A percentile compares a stretch with the other conserved stretches of the same genome.
Conservation (phyloP, 92 coral and sea anemone genomes). For the Bergia puertoricense region DNA sequence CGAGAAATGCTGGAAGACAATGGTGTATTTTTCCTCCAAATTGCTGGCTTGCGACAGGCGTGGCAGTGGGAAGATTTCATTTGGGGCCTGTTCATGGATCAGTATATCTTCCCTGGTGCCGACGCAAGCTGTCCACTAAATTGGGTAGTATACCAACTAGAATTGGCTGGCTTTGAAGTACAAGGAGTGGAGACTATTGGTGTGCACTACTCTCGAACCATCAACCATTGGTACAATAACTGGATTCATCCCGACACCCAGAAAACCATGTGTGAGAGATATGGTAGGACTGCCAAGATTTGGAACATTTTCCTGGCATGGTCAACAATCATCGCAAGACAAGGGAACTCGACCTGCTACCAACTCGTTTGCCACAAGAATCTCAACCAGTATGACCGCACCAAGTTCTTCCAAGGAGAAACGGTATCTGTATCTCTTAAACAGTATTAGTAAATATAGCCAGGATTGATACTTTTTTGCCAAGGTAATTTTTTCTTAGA, state of each 20-base stretch:
- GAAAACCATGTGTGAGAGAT: conserved; percentile 66
- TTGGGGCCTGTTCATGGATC: conserved; percentile 99
- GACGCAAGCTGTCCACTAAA: conserved; percentile 97
- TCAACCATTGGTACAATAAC: conserved; percentile 93
- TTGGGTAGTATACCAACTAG: conserved; percentile 85
- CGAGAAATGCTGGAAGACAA: conserved; percentile 96
- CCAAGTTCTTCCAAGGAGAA: conserved; percentile 80
- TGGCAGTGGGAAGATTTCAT: conserved; percentile 99
- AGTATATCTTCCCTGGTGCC: conserved; percentile 97
- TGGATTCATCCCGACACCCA: conserved; percentile 91
- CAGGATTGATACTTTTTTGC: not conserved
- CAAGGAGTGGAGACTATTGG: conserved; percentile 90
- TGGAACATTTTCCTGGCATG: conserved; percentile 98
- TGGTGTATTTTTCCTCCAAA: conserved; percentile 96
- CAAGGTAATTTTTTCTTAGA: not conserved
- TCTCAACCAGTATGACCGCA: conserved; percentile 89
- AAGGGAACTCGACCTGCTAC: conserved; percentile 94
- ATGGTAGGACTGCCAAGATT: conserved; percentile 87
- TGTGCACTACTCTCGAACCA: conserved; percentile 95
- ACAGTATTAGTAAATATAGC: conserved; percentile 29
- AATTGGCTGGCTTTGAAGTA: conserved; percentile 94
- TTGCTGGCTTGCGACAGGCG: conserved; percentile 98
- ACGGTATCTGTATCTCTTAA: conserved; percentile 53
- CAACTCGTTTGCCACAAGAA: conserved; percentile 98
- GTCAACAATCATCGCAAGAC: conserved; percentile 97